phyloP scores from a whole-genome alignment of 2,113 vertebrate species.

The Kryptolebias marmoratus region DNA sequence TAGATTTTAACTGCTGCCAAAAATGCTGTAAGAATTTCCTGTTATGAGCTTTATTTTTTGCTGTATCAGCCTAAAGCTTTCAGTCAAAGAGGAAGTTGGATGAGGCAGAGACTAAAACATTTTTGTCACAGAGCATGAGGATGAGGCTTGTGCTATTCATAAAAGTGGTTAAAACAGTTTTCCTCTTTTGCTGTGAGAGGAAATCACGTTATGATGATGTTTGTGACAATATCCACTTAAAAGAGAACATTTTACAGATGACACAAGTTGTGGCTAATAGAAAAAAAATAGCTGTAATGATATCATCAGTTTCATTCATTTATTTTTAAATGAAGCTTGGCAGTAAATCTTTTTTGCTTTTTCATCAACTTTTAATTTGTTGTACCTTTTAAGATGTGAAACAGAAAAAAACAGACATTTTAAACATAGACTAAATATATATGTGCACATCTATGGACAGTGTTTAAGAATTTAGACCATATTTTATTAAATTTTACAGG shows the following conservation, averaged over 20 bases:
- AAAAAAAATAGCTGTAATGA: slow-evolving; percentile 12
- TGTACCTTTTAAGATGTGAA: no score
- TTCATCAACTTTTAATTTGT: background rate
- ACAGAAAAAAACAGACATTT: no score
- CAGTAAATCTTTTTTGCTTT: background rate
- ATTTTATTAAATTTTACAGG: no score
- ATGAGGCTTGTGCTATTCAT: slow-evolving; percentile 10
- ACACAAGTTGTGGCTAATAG: background rate
- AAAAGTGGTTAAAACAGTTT: slow-evolving; percentile 2
- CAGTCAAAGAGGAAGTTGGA: slow-evolving; percentile 45
- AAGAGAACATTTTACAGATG: background rate
- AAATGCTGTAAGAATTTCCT: slow-evolving; percentile 48
- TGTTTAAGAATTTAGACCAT: no score
- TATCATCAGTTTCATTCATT: slow-evolving; percentile 1
- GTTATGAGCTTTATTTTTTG: slow-evolving; percentile 11
- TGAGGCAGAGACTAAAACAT: slow-evolving; percentile 32
- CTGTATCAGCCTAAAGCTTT: slow-evolving; percentile 1
- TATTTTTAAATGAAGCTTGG: background rate
- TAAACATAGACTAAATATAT: no score
- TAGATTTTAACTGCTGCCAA: slow-evolving; percentile 31
- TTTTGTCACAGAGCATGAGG: slow-evolving; percentile 31
- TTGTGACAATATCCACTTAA: background rate
- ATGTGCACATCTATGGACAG: no score
- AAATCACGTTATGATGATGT: slow-evolving; percentile 14
- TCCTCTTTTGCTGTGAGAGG: slow-evolving; percentile 47